Conservation (phyloP, 35 echinoderm and acorn worm species). For the Nesometra sesokonis region DNA sequence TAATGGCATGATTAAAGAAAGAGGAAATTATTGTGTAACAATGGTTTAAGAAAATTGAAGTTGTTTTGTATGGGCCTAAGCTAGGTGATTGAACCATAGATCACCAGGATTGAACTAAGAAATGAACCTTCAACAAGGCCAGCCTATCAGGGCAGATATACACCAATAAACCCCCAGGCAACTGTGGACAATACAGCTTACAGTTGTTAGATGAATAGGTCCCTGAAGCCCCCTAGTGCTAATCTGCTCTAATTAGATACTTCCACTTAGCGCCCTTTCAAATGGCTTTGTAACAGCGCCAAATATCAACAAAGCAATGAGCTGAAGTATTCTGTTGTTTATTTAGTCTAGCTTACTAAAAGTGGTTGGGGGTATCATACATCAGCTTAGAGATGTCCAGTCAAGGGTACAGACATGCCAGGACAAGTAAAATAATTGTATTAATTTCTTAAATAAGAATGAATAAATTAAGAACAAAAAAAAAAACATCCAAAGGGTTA, state of each 20-base stretch:
- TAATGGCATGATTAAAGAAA: not conserved
- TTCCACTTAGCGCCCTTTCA: not conserved
- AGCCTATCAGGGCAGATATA: not conserved
- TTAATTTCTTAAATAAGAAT: too few relatives aligned
- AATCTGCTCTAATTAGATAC: not conserved
- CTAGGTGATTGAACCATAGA: not conserved
- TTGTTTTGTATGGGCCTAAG: not conserved
- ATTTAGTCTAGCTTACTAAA: not conserved
- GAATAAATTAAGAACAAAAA: too few relatives aligned
- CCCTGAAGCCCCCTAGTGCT: not conserved
- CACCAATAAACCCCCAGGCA: not conserved
- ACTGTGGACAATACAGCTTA: not conserved
- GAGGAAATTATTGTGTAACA: not conserved
- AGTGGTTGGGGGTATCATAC: not conserved
- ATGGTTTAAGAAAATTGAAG: not conserved
- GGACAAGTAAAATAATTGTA: too few relatives aligned
- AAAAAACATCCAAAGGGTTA: too few relatives aligned
- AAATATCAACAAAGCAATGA: not conserved
- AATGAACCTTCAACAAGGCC: not conserved
- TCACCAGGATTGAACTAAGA: too few relatives aligned
- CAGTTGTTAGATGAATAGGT: not conserved
- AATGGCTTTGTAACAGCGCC: not conserved
- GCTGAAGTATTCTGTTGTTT: not conserved
- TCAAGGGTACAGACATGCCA: not conserved
- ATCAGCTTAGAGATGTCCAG: not conserved